Conservation (phyloP, 2,113 vertebrate species). For the Clinocottus analis region DNA sequence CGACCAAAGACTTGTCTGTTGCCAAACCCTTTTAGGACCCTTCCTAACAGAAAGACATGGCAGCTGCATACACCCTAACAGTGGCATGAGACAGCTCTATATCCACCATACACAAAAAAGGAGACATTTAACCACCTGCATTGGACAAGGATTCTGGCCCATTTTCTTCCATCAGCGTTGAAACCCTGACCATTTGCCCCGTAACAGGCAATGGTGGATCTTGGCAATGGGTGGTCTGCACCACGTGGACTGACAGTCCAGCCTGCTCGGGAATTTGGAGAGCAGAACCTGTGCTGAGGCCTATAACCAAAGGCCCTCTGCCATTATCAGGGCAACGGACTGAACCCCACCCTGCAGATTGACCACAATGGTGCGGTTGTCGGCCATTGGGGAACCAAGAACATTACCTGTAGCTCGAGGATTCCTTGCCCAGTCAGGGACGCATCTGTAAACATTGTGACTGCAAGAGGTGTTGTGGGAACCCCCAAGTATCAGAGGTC, state of each 20-base stretch:
- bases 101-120: not conserved
- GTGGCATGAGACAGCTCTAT: not conserved
- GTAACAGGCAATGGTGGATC: not conserved
- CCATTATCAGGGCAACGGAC: no score
- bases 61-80: not conserved
- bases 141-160: not conserved
- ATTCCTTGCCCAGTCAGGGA: no score
- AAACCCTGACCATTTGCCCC: not conserved
- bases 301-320: not conserved
- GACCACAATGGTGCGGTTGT: no score
- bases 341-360: no score
- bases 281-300: not conserved
- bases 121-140: not conserved
- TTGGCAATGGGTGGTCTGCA: not conserved
- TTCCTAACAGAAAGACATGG: not conserved
- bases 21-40: not conserved
- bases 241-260: not conserved
- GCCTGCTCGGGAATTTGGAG: not conserved
- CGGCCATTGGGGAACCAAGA: no score
- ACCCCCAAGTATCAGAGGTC: no score
- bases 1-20: not conserved
- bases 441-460: no score
- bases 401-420: no score
- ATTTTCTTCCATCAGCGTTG: not conserved
- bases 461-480: no score